Evolutionary conservation across 35 echinoderm and acorn worm genomes (phyloP).

Genomic region (Heliocidaris tuberculata): DNA sequence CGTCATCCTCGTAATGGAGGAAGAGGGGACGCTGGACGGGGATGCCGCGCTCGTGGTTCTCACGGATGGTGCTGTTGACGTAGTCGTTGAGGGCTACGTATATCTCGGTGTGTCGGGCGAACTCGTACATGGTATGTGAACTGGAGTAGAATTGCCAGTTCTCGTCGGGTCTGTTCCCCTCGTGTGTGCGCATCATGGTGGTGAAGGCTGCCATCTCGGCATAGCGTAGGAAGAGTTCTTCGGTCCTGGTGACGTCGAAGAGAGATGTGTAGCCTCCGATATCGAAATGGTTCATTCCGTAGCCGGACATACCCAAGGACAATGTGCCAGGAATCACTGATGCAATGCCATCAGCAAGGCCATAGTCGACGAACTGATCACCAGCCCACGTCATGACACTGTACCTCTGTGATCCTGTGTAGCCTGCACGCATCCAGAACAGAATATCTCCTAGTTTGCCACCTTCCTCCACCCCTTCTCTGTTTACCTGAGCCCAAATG

Average conservation of each 20-base stretch:
- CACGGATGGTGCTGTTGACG: slow-evolving; percentile 58
- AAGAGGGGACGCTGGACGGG: slow-evolving; percentile 92
- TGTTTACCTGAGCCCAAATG: slow-evolving; percentile 86
- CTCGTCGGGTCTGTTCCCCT: slow-evolving; percentile 83
- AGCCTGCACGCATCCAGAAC: slow-evolving; percentile 98
- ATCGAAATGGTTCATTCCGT: slow-evolving; percentile 89
- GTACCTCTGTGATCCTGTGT: slow-evolving; percentile 77
- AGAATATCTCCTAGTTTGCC: slow-evolving; percentile 80
- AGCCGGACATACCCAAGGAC: slow-evolving; percentile 83
- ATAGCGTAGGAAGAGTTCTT: slow-evolving; percentile 90
- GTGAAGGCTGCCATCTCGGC: slow-evolving; percentile 94
- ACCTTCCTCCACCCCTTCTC: slow-evolving; percentile 81
- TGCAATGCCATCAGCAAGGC: slow-evolving; percentile 83
- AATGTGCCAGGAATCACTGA: slow-evolving; percentile 89
- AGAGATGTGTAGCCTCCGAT: slow-evolving; percentile 94
- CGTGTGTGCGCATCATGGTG: slow-evolving; percentile 93
- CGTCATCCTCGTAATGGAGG: slow-evolving; percentile 85
- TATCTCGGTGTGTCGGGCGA: slow-evolving; percentile 74
- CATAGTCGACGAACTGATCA: slow-evolving; percentile 89
- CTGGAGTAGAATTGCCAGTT: slow-evolving; percentile 96
- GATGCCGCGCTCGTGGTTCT: slow-evolving; percentile 75
- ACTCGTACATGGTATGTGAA: slow-evolving; percentile 60
- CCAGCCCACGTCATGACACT: slow-evolving; percentile 87
- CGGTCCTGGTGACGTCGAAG: slow-evolving; percentile 78
- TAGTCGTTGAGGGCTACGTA: slow-evolving; percentile 71